Evolutionary conservation across 2,113 vertebrate genomes (phyloP).

Genomic region (Boleophthalmus pectinirostris): DNA sequence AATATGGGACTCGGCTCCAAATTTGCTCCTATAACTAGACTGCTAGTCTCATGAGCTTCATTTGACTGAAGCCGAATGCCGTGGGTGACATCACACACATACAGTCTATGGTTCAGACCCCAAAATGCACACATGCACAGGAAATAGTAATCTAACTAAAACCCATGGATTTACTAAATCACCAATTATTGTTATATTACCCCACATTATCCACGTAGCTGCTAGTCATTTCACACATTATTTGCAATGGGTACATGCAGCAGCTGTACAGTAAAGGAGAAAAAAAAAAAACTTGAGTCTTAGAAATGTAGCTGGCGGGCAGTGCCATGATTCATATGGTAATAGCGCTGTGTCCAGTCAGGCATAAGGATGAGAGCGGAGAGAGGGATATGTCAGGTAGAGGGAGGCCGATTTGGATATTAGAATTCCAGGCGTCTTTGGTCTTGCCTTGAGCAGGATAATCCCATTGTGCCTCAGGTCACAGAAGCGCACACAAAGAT

Average conservation of each 20-base stretch:
- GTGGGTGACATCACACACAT: no score
- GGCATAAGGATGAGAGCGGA: slow-evolving; percentile 53
- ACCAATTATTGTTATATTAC: neutral
- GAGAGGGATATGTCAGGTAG: slow-evolving; percentile 55
- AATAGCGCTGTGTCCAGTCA: slow-evolving; percentile 53
- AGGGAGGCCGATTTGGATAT: slow-evolving; percentile 62
- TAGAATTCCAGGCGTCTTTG: slow-evolving; percentile 63
- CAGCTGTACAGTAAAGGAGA: neutral
- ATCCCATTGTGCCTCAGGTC: slow-evolving; percentile 67
- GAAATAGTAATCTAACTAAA: neutral
- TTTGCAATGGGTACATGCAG: neutral
- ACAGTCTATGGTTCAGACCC: no score
- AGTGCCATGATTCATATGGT: slow-evolving; percentile 50
- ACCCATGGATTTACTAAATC: neutral
- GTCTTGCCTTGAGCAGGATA: slow-evolving; percentile 65
- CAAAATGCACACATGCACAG: neutral
- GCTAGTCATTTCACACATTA: slow-evolving; percentile 4
- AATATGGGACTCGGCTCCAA: no score
- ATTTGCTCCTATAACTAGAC: no score
- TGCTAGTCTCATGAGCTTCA: no score
- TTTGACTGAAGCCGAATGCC: no score
- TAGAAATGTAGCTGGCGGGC: slow-evolving; percentile 38
- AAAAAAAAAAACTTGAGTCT: slow-evolving; percentile 31
- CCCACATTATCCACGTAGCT: neutral
- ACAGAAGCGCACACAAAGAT: slow-evolving; percentile 49